Conservation (phyloP, 2,888 invertebrate species). For the Spatulosminthurus flaviceps region DNA sequence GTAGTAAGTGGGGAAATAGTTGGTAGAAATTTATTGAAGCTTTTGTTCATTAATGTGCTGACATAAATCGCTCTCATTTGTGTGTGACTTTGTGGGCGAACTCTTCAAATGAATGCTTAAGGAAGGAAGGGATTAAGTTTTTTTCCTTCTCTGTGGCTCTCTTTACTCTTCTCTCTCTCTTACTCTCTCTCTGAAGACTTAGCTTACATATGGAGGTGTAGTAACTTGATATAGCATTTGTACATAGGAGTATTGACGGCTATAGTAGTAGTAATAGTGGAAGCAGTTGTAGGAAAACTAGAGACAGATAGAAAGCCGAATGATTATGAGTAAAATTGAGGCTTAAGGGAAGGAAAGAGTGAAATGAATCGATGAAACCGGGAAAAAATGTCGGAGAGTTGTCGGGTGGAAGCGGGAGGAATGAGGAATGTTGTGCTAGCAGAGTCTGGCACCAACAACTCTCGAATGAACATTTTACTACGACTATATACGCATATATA, state of each 20-base stretch:
- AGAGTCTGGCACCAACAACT: conserved; percentile 32
- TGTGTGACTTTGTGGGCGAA: conserved; percentile 11
- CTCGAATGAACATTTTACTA: conserved; percentile 14
- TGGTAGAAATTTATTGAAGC: conserved; percentile 35
- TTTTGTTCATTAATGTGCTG: conserved; percentile 26
- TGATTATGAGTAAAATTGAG: conserved; percentile 54
- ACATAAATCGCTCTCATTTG: conserved; percentile 39
- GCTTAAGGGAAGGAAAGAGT: conserved; percentile 42
- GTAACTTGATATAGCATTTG: not conserved
- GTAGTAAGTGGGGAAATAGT: conserved; percentile 34
- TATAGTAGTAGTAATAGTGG: not conserved
- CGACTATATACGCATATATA: conserved; percentile 6
- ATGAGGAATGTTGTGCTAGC: conserved; percentile 33
- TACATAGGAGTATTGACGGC: not conserved
- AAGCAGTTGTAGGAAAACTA: conserved; percentile 22
- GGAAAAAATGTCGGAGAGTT: conserved; percentile 39
- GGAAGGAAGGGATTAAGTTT: conserved; percentile 35
- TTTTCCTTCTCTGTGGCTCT: not conserved
- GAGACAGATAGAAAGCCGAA: conserved; percentile 50
- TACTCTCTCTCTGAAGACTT: not conserved
- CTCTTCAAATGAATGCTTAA: conserved; percentile 10
- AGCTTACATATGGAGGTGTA: not conserved
- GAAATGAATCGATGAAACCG: conserved; percentile 41
- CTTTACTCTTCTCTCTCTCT: conserved; percentile 14
- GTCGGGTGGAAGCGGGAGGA: conserved; percentile 40